A percentile compares a stretch with the other conserved stretches of the same genome.
These are phyloP conservation scores for Oreochromis aureus DNA, from an alignment of 2,113 vertebrate species.

Conservation along the genomic window DNA sequence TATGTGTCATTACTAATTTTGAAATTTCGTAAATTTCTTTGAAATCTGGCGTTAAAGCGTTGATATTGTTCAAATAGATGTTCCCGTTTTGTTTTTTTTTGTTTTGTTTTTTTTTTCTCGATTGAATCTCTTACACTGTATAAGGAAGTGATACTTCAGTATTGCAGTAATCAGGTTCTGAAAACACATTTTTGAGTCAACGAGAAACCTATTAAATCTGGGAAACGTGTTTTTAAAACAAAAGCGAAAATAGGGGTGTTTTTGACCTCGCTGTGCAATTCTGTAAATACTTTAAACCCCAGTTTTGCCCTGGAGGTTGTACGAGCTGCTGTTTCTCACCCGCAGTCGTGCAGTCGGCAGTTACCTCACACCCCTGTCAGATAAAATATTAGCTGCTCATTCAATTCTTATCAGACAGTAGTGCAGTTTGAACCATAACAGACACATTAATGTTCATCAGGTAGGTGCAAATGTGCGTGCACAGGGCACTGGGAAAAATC, in stretches of 20 bases:
- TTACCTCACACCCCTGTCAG: not conserved
- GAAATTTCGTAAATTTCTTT: not conserved
- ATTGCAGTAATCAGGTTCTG: not conserved
- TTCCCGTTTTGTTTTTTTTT: fast-evolving
- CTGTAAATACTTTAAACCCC: not conserved
- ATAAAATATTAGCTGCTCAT: not conserved
- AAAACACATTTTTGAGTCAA: not conserved
- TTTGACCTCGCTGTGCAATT: not conserved
- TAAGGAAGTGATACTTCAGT: not conserved
- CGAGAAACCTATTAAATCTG: not conserved
- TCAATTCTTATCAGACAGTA: not conserved
- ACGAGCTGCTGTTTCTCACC: not conserved
- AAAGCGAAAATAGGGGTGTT: not conserved
- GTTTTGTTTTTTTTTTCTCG: fast-evolving
- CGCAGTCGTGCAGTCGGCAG: not conserved
- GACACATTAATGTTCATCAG: not conserved
- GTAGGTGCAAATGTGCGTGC: not conserved
- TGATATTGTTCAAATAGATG: not conserved
- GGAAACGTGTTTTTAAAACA: not conserved
- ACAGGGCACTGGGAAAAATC: not conserved
- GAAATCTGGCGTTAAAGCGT: not conserved
- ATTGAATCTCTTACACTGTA: not conserved
- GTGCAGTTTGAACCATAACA: not conserved
- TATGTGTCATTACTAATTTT: not conserved
- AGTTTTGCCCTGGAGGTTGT: not conserved